Conservation (phyloP, 2,113 vertebrate genomes). For the Notarius lentiginosus region DNA sequence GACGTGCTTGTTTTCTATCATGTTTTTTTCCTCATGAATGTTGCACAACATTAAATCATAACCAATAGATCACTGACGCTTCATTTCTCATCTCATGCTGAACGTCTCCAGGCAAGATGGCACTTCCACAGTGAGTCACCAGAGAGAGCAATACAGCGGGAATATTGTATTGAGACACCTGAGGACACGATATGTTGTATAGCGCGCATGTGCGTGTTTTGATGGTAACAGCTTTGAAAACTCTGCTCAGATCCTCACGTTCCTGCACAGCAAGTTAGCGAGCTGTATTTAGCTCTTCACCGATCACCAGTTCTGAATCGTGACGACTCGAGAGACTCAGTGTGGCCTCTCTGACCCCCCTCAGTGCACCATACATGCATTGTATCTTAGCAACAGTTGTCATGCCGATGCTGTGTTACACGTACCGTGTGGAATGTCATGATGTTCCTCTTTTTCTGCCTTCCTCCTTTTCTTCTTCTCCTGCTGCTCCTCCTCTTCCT, state of each 20-base stretch:
- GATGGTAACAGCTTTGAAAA: background rate
- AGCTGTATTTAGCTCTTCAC: slow-evolving; percentile 16
- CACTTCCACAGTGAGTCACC: slow-evolving; percentile 9
- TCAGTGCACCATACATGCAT: slow-evolving; percentile 27
- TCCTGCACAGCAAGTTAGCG: background rate
- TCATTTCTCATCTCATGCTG: slow-evolving; percentile 17
- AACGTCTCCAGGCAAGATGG: slow-evolving; percentile 22
- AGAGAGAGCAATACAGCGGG: background rate
- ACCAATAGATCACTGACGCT: slow-evolving; percentile 8
- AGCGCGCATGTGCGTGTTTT: background rate
- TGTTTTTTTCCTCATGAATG: slow-evolving; percentile 2
- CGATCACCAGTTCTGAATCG: slow-evolving; percentile 20
- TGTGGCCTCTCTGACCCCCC: slow-evolving; percentile 36
- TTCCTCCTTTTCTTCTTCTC: slow-evolving; percentile 16
- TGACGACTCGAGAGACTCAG: slow-evolving; percentile 32
- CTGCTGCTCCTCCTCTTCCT: slow-evolving; percentile 66
- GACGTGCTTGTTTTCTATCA: background rate
- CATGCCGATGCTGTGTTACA: slow-evolving; percentile 22
- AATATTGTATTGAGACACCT: background rate
- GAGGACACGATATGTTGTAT: background rate
- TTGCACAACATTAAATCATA: slow-evolving; percentile 22
- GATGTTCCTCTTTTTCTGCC: slow-evolving; percentile 47
- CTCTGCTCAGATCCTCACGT: background rate
- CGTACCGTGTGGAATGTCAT: slow-evolving; percentile 62
- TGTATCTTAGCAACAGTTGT: slow-evolving; percentile 48